These are phyloP conservation scores for Aproaerema taeniolella DNA, from an alignment of 2,888 invertebrate genomes.

Conservation along the genomic window DNA sequence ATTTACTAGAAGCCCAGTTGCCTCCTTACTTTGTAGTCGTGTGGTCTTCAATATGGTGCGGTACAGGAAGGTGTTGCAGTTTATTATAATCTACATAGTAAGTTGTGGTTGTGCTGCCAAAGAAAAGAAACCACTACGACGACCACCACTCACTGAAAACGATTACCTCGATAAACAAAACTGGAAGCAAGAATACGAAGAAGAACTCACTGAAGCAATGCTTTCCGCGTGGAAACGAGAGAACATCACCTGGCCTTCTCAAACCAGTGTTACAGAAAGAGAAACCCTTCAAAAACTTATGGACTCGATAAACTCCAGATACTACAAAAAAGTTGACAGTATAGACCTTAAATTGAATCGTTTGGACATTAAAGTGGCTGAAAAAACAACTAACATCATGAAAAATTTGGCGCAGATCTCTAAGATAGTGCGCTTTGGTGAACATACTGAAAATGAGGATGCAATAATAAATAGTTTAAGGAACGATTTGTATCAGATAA, in stretches of 20 bases:
- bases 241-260: constrained; percentile 43
- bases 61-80: constrained; percentile 26
- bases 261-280: constrained; percentile 39
- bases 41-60: constrained; percentile 43
- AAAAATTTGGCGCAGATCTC: constrained; percentile 33
- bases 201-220: constrained; percentile 60
- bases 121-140: constrained; percentile 33
- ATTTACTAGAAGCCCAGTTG: constrained; percentile 31
- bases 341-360: constrained; percentile 62
- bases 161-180: constrained; percentile 41
- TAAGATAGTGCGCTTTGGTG: background rate
- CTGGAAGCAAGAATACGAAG: constrained; percentile 65
- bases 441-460: constrained; percentile 31
- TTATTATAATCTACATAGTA: constrained; percentile 29
- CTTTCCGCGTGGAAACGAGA: constrained; percentile 36
- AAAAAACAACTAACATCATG: constrained; percentile 56
- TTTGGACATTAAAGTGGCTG: constrained; percentile 63
- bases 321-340: constrained; percentile 62
- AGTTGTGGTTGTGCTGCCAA: constrained; percentile 29
- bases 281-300: constrained; percentile 57
- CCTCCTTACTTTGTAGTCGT: constrained; percentile 26
- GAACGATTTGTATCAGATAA: constrained; percentile 41
- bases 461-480: constrained; percentile 36
- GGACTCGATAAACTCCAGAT: constrained; percentile 59
- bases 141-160: no score